Percentiles rank a stretch among this genome's conserved stretches.
These are phyloP conservation scores for Glyptemys insculpta DNA, from an alignment of 2,797 vertebrate genomes.

Conservation along the genomic window DNA sequence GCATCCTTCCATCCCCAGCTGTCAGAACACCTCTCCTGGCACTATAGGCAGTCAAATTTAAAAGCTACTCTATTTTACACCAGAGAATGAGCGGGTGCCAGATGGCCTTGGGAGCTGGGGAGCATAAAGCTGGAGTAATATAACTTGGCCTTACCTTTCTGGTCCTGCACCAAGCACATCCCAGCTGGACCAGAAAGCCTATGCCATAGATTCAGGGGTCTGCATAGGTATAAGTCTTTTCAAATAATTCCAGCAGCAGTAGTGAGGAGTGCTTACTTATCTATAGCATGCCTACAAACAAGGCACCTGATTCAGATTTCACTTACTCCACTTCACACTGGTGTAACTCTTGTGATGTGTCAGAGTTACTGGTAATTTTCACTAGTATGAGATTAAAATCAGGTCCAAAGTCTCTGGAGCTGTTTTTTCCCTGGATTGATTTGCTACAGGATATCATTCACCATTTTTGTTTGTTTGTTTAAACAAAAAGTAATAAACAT, in stretches of 20 bases:
- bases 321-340: neutral
- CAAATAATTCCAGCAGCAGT: neutral
- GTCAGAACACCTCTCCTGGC: neutral
- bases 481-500: neutral
- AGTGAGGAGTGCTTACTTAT: rapidly evolving
- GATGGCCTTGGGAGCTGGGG: neutral
- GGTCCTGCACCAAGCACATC: neutral
- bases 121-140: neutral
- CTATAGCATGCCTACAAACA: neutral
- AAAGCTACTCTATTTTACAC: neutral
- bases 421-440: neutral
- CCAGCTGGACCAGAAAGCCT: neutral
- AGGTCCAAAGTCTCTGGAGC: neutral
- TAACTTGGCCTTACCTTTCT: neutral
- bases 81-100: neutral
- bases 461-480: neutral
- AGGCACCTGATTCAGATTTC: neutral
- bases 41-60: neutral
- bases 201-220: neutral
- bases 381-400: neutral
- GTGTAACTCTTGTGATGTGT: neutral
- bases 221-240: neutral
- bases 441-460: neutral
- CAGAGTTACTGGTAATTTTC: neutral
- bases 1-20: neutral